phyloP scores from a whole-genome alignment of 2,888 invertebrate genomes.

The Tachina lurida region DNA sequence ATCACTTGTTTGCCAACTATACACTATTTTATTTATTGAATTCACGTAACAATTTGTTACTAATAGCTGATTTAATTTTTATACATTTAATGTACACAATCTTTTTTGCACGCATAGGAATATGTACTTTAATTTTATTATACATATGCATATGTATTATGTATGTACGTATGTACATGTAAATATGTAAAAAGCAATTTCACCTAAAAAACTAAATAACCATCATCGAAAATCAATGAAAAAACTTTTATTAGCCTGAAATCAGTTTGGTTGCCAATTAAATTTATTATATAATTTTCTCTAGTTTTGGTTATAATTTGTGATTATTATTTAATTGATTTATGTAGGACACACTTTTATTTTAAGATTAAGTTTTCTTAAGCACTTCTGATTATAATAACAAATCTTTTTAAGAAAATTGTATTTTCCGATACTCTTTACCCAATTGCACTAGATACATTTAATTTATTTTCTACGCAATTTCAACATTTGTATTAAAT shows the following conservation, averaged over 20 bases:
- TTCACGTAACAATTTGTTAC: constrained; percentile 57
- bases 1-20: constrained; percentile 57
- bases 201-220: constrained; percentile 54
- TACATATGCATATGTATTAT: background rate
- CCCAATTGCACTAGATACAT: background rate
- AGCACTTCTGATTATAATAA: constrained; percentile 5
- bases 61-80: background rate
- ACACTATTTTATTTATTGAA: constrained; percentile 51
- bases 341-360: constrained; percentile 12
- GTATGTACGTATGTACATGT: too few relatives aligned
- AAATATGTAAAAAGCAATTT: constrained; percentile 32
- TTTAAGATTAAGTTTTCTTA: constrained; percentile 5
- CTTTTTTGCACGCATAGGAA: constrained; percentile 53
- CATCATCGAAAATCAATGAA: constrained; percentile 48
- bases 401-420: constrained; percentile 8
- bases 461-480: background rate
- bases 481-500: background rate
- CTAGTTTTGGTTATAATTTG: constrained; percentile 13
- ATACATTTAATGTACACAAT: constrained; percentile 23
- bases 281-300: constrained; percentile 68
- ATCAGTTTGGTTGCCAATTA: constrained; percentile 63
- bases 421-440: constrained; percentile 25
- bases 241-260: constrained; percentile 34
- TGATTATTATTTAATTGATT: constrained; percentile 28
- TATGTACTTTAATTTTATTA: constrained; percentile 35